Evolutionary conservation across 2,888 invertebrate species (phyloP).

Genomic region (Globia sparganii): DNA sequence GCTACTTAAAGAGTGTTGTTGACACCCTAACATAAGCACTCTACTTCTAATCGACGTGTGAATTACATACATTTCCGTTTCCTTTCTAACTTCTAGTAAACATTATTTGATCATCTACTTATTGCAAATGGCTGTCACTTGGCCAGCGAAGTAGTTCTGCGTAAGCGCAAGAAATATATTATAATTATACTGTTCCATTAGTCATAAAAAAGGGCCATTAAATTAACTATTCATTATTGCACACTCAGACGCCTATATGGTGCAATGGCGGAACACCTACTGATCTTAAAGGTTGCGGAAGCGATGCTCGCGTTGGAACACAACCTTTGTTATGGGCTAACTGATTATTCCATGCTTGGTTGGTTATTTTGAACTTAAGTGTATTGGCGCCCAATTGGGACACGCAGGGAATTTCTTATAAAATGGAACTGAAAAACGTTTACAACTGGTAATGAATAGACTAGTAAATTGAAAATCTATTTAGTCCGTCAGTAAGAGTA

Average conservation of each 20-base stretch:
- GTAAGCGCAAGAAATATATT: constrained; percentile 25
- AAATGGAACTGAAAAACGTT: background rate
- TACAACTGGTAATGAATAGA: background rate
- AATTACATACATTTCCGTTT: constrained; percentile 25
- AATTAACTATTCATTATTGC: constrained; percentile 49
- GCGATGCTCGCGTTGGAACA: background rate
- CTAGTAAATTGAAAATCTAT: too few relatives aligned
- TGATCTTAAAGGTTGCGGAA: constrained; percentile 31
- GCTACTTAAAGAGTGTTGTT: background rate
- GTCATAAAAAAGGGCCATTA: constrained; percentile 38
- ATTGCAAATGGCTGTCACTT: constrained; percentile 32
- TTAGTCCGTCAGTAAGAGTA: too few relatives aligned
- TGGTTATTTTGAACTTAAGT: constrained; percentile 1
- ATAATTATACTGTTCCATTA: constrained; percentile 31
- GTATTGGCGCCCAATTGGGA: constrained; percentile 48
- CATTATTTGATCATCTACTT: constrained; percentile 20
- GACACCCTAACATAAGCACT: background rate
- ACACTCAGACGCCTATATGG: constrained; percentile 20
- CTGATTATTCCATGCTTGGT: background rate
- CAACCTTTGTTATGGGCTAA: constrained; percentile 13
- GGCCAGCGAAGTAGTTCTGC: constrained; percentile 19
- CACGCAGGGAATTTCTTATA: background rate
- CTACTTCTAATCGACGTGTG: background rate
- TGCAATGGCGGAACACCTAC: constrained; percentile 27
- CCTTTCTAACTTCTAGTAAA: constrained; percentile 12